A percentile compares a stretch with the other conserved stretches of the same genome.
Conservation (phyloP, 2,888 invertebrate species). For the Agrypnus murinus region DNA sequence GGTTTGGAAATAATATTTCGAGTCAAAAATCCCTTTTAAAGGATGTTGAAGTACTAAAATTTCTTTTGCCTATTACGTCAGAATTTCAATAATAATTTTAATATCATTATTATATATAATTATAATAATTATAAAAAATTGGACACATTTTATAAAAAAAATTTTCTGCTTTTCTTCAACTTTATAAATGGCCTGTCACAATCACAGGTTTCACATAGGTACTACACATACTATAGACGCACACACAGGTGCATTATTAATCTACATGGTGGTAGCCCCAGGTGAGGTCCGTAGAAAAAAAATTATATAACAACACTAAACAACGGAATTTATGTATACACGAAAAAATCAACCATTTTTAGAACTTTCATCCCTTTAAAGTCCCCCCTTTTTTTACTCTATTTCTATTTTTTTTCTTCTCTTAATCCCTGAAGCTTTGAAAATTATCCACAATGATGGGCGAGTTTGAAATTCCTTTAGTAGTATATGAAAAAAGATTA, state of each 20-base stretch:
- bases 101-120: no score
- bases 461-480: slow-evolving; percentile 30
- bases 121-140: no score
- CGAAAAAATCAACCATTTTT: slow-evolving; percentile 4
- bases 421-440: slow-evolving; percentile 1
- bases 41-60: no score
- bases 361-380: slow-evolving; percentile 26
- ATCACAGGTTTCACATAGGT: slow-evolving; percentile 26
- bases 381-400: no score
- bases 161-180: background rate
- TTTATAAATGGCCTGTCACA: slow-evolving; percentile 35
- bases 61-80: no score
- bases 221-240: no score
- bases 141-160: no score
- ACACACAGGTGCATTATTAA: slow-evolving; percentile 16
- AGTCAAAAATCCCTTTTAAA: no score
- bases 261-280: slow-evolving; percentile 4
- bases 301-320: background rate
- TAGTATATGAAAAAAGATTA: slow-evolving; percentile 37
- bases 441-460: slow-evolving; percentile 15
- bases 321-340: background rate
- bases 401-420: slow-evolving; percentile 1
- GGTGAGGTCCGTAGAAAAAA: slow-evolving; percentile 18
- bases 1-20: no score
- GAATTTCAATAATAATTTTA: no score